Percentiles rank a stretch among this genome's conserved stretches.
Evolutionary conservation across 1,140 invertebrate species (phyloP).

Genomic region (Formica exsecta): DNA sequence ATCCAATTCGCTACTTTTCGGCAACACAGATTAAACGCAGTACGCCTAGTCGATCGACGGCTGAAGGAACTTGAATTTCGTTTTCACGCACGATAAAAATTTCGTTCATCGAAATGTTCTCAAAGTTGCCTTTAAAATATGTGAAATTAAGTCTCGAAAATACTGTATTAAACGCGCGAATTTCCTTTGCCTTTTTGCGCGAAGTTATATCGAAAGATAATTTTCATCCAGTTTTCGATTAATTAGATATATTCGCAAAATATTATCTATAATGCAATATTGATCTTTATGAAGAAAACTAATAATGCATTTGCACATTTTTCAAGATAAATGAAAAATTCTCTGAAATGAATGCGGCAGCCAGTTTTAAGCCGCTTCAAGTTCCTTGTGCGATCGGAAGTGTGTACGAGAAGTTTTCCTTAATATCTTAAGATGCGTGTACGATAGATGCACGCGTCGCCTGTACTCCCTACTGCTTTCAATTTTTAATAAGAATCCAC

Average conservation of each 20-base stretch:
- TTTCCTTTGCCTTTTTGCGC: slow-evolving; percentile 1
- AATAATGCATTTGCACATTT: neutral
- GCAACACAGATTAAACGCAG: slow-evolving; percentile 23
- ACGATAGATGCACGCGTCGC: slow-evolving; percentile 27
- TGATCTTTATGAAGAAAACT: neutral
- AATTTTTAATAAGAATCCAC: slow-evolving; percentile 72
- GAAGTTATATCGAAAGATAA: neutral
- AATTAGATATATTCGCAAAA: neutral
- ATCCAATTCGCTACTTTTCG: slow-evolving; percentile 10
- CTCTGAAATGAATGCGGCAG: slow-evolving; percentile 18
- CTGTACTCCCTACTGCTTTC: slow-evolving; percentile 80
- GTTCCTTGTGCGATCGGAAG: slow-evolving; percentile 53
- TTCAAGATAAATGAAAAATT: slow-evolving; percentile 16
- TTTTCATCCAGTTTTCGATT: neutral
- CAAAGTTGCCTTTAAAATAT: neutral
- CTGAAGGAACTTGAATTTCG: slow-evolving; percentile 30
- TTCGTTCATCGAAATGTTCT: neutral
- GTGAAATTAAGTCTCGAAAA: neutral
- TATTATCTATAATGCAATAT: neutral
- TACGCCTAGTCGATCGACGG: slow-evolving; percentile 36
- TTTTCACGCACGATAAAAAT: slow-evolving; percentile 25
- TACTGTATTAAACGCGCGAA: neutral
- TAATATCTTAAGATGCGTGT: slow-evolving; percentile 26
- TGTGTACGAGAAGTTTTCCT: slow-evolving; percentile 45
- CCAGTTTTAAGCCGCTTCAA: slow-evolving; percentile 9